Evolutionary conservation across 2,113 vertebrate genomes (phyloP).

Genomic region (Hiodon alosoides): DNA sequence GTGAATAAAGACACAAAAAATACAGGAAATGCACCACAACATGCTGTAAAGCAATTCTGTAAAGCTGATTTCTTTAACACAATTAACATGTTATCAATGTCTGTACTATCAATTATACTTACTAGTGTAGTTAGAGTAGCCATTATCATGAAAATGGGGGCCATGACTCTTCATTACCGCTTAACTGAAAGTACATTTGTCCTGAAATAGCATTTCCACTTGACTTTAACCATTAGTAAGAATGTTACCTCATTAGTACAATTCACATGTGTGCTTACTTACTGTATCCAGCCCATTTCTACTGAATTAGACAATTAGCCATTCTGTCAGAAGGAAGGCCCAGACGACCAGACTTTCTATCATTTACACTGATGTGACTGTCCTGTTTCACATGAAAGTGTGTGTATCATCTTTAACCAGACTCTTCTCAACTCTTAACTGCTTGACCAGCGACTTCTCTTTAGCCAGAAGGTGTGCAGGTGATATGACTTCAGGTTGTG

Average conservation of each 20-base stretch:
- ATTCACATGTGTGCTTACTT: not conserved
- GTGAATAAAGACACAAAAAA: not conserved
- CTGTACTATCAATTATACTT: constrained; percentile 2
- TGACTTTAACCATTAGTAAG: constrained; percentile 33
- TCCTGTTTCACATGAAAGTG: not conserved
- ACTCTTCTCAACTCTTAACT: too few relatives aligned
- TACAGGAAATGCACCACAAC: not conserved
- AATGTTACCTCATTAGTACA: constrained; percentile 21
- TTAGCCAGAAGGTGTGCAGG: too few relatives aligned
- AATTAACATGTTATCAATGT: too few relatives aligned
- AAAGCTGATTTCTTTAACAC: too few relatives aligned
- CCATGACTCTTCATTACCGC: not conserved
- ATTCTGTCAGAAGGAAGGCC: not conserved
- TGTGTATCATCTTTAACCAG: too few relatives aligned
- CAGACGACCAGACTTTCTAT: not conserved
- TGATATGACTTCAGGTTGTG: too few relatives aligned
- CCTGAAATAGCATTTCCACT: constrained; percentile 16
- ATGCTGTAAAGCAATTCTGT: not conserved
- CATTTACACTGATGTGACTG: not conserved
- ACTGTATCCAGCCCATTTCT: not conserved
- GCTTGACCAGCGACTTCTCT: too few relatives aligned
- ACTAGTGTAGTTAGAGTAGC: not conserved
- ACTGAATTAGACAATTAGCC: not conserved
- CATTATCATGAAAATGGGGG: not conserved
- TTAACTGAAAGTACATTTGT: not conserved